These are phyloP conservation scores for Melanerpes formicivorus DNA, from an alignment of 2,113 vertebrate species.

Conservation along the genomic window DNA sequence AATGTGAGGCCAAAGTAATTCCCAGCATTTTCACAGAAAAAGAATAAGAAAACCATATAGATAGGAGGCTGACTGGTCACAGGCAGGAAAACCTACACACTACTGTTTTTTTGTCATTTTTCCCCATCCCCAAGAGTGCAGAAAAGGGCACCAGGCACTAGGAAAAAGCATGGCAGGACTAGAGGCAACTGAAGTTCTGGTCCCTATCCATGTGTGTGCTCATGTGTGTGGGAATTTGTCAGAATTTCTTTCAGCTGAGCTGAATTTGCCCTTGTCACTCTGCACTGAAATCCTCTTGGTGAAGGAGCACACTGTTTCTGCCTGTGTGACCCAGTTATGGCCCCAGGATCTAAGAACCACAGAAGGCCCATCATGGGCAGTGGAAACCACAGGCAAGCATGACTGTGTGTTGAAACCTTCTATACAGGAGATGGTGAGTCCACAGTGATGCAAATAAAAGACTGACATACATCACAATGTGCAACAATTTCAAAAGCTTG, in stretches of 20 bases:
- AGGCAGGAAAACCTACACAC: neutral
- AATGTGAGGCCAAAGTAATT: neutral
- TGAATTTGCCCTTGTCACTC: neutral
- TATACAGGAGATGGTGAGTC: neutral
- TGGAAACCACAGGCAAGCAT: neutral
- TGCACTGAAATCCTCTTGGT: neutral
- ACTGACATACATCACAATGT: neutral
- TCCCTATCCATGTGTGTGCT: accelerated
- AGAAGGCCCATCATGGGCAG: neutral
- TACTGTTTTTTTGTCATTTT: neutral
- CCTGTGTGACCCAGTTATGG: accelerated
- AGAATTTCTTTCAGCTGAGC: neutral
- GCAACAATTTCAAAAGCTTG: neutral
- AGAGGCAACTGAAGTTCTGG: neutral
- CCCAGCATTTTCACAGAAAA: neutral
- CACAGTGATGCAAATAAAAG: neutral
- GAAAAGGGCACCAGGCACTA: neutral
- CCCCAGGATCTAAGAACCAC: neutral
- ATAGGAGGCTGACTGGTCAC: neutral
- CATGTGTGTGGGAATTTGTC: neutral
- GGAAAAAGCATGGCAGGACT: neutral
- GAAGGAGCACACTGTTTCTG: accelerated
- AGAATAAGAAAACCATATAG: neutral
- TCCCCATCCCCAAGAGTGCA: neutral
- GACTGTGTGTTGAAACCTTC: neutral